Percentiles rank a stretch among this genome's conserved stretches.
These are phyloP conservation scores for Stomorhina lunata DNA, from an alignment of 2,888 invertebrate species.

Conservation along the genomic window DNA sequence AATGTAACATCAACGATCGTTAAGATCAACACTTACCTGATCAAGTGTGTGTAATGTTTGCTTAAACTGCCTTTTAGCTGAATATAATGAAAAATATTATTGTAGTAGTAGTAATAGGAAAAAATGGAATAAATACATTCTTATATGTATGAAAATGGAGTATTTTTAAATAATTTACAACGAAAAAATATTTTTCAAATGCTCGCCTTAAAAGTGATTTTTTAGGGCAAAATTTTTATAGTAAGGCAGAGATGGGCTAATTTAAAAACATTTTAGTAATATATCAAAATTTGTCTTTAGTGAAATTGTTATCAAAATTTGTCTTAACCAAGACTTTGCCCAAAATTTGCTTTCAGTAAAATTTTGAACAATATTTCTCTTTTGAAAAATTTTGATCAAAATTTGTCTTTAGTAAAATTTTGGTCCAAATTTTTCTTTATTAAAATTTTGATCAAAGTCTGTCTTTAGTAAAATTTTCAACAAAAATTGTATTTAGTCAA, in stretches of 20 bases:
- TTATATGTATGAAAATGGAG: constrained; percentile 66
- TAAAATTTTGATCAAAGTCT: no score
- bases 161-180: constrained; percentile 79
- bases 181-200: constrained; percentile 76
- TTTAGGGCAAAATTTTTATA: constrained; percentile 57
- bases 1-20: constrained; percentile 1
- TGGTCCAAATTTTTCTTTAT: no score
- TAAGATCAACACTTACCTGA: constrained; percentile 35
- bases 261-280: no score
- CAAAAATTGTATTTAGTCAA: no score
- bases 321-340: no score
- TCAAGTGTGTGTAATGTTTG: constrained; percentile 12
- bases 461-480: no score
- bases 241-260: background rate
- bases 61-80: background rate
- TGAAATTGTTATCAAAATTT: no score
- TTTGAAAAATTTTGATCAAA: no score
- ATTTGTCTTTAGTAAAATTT: no score
- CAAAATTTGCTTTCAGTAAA: no score
- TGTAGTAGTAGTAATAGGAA: background rate
- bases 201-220: constrained; percentile 60
- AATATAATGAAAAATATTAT: background rate
- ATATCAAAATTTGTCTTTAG: no score
- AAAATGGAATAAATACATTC: background rate
- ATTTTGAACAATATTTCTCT: no score